These are phyloP conservation scores for Podarcis raffonei DNA, from an alignment of 2,113 vertebrate species.

Conservation along the genomic window DNA sequence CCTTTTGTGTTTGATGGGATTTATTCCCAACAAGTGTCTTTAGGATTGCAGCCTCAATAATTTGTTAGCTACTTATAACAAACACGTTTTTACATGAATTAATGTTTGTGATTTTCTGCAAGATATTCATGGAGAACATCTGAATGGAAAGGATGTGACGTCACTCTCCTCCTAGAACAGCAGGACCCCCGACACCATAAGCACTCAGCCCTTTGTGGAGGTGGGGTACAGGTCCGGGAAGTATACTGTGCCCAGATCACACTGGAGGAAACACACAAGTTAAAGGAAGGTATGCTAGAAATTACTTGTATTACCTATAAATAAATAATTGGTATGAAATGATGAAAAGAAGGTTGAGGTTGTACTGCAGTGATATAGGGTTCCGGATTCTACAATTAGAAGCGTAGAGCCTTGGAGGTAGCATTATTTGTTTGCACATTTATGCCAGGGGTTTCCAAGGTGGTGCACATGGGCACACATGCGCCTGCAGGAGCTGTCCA, in stretches of 20 bases:
- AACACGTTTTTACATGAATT: neutral
- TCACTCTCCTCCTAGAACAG: conserved; percentile 84
- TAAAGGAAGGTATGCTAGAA: conserved; percentile 84
- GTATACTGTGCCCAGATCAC: conserved; percentile 87
- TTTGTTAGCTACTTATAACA: neutral
- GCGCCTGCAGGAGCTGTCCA: no score
- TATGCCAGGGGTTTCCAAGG: no score
- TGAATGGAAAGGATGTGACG: conserved; percentile 89
- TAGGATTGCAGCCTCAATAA: neutral
- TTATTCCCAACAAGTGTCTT: neutral
- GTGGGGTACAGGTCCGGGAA: conserved; percentile 89
- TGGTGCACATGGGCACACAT: no score
- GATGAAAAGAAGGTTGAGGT: neutral
- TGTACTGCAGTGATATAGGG: neutral
- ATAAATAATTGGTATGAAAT: rapidly evolving
- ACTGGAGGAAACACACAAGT: conserved; percentile 62
- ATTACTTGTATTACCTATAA: rapidly evolving
- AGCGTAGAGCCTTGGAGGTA: neutral
- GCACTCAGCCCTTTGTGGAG: conserved; percentile 82
- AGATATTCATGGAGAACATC: conserved; percentile 93
- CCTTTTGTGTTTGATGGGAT: neutral
- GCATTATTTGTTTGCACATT: no score
- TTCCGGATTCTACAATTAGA: rapidly evolving
- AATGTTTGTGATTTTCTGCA: conserved; percentile 39
- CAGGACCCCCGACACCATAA: conserved; percentile 75